phyloP scores from a whole-genome alignment of 2,888 invertebrate genomes.

The Tortrix viridana region DNA sequence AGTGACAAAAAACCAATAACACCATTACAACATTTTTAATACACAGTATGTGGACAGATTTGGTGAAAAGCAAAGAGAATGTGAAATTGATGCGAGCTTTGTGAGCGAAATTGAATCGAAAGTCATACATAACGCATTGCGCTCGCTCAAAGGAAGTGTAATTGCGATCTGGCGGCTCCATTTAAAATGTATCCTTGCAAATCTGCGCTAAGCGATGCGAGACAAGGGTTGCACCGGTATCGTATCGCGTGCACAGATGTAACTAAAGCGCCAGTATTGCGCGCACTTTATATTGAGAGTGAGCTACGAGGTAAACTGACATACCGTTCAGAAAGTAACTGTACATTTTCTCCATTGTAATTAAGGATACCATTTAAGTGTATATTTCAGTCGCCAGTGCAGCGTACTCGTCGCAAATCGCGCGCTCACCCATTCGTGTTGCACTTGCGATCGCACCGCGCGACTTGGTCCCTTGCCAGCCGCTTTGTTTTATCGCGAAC shows the following conservation, averaged over 20 bases:
- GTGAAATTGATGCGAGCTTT: constrained; percentile 76
- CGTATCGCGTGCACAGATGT: no score
- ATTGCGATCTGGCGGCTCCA: constrained; percentile 78
- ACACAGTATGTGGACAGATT: constrained; percentile 68
- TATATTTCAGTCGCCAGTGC: constrained; percentile 32
- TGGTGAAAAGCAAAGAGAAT: constrained; percentile 76
- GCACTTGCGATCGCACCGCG: constrained; percentile 49
- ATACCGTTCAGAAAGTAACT: no score
- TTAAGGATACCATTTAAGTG: constrained; percentile 13
- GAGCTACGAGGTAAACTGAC: background rate
- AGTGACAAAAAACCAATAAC: no score
- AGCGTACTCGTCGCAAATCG: constrained; percentile 65
- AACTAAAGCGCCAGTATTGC: background rate
- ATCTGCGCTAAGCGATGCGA: constrained; percentile 65
- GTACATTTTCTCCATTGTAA: background rate
- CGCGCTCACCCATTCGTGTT: constrained; percentile 73
- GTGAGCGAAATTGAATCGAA: constrained; percentile 79
- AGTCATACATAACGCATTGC: constrained; percentile 79
- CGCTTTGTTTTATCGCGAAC: constrained; percentile 77
- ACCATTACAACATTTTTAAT: constrained; percentile 43
- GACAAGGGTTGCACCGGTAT: constrained; percentile 4
- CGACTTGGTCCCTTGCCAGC: constrained; percentile 79
- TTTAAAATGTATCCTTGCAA: constrained; percentile 80
- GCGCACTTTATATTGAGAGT: background rate
- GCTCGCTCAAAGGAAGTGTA: constrained; percentile 79